These are phyloP conservation scores for Malurus leucopterus DNA, from an alignment of 2,797 vertebrate species.

Conservation along the genomic window DNA sequence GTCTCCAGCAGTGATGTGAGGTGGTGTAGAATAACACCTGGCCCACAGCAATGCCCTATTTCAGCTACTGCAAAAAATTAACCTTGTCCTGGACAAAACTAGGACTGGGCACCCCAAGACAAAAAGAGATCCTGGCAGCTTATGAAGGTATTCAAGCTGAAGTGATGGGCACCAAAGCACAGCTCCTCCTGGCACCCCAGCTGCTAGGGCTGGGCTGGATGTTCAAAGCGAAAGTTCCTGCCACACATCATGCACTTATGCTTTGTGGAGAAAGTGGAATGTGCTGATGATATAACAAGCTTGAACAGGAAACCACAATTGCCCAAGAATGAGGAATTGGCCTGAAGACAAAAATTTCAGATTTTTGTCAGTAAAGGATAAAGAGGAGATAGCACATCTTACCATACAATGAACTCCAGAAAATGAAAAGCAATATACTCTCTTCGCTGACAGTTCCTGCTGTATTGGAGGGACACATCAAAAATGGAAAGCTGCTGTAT, in stretches of 20 bases:
- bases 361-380: neutral
- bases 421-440: neutral
- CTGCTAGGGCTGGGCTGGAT: too few relatives aligned
- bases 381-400: fast-evolving
- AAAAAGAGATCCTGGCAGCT: too few relatives aligned
- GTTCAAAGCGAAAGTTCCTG: neutral
- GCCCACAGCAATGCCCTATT: neutral
- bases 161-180: too few relatives aligned
- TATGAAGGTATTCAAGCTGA: neutral
- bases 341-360: neutral
- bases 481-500: neutral
- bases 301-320: neutral
- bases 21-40: neutral
- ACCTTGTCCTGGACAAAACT: neutral
- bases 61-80: neutral
- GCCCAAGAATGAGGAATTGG: neutral
- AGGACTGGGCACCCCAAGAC: neutral
- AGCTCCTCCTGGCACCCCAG: neutral
- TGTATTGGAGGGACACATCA: neutral
- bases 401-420: neutral
- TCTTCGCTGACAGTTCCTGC: neutral
- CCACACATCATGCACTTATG: neutral
- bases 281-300: neutral
- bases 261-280: neutral
- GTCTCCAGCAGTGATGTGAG: neutral